Evolutionary conservation across 2,797 vertebrate species (phyloP).

Genomic region (Synanceia verrucosa): DNA sequence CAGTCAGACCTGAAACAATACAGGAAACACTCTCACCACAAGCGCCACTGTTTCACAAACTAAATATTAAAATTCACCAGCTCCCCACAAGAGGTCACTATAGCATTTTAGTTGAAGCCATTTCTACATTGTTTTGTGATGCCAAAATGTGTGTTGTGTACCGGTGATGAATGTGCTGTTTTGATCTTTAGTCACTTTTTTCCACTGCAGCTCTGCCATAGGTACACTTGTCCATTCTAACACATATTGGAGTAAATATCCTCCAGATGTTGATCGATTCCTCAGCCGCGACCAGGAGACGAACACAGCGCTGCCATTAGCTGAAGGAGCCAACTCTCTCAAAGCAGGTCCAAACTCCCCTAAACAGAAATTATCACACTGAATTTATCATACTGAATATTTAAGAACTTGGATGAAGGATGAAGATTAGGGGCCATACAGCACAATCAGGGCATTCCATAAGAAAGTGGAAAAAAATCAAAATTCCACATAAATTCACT

Average conservation of each 20-base stretch:
- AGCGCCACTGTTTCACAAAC: neutral
- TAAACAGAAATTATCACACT: slow-evolving; percentile 31
- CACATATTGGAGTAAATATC: slow-evolving; percentile 70
- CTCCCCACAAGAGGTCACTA: slow-evolving; percentile 53
- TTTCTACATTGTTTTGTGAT: too few species aligned
- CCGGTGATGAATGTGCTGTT: slow-evolving; percentile 75
- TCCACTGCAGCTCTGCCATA: slow-evolving; percentile 71
- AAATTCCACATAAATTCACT: too few species aligned
- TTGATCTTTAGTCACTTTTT: slow-evolving; percentile 53
- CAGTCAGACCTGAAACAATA: slow-evolving; percentile 72
- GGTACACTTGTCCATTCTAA: slow-evolving; percentile 79
- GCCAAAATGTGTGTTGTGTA: slow-evolving; percentile 53
- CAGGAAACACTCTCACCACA: neutral
- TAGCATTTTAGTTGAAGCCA: neutral
- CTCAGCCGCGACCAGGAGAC: slow-evolving; percentile 64
- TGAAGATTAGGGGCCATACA: too few species aligned
- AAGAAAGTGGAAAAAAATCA: too few species aligned
- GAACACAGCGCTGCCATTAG: slow-evolving; percentile 40
- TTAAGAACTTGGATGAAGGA: too few species aligned
- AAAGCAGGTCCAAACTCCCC: slow-evolving; percentile 66
- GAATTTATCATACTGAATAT: too few species aligned
- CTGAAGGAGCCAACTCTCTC: slow-evolving; percentile 23
- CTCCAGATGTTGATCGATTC: neutral
- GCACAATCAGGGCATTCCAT: too few species aligned
- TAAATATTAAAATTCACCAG: too few species aligned